Evolutionary conservation across 1,140 invertebrate species (phyloP).

Genomic region (Drosophila azteca): DNA sequence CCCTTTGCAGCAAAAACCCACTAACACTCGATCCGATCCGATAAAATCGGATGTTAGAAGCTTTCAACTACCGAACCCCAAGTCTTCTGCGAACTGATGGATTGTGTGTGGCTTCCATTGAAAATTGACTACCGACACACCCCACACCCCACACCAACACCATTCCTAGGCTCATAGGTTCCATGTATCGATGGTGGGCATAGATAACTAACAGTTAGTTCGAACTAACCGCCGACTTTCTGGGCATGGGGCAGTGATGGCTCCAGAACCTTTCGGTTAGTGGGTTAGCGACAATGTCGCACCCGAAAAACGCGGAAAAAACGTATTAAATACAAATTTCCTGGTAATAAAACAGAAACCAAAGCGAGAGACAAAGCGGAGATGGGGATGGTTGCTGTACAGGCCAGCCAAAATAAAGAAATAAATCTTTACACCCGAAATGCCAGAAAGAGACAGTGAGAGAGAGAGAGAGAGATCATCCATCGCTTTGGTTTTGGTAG

Average conservation of each 20-base stretch:
- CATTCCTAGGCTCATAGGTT: slow-evolving; percentile 1
- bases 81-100: slow-evolving; percentile 37
- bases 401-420: slow-evolving; percentile 73
- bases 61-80: no score
- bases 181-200: slow-evolving; percentile 22
- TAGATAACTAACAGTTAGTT: slow-evolving; percentile 21
- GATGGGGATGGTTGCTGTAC: background rate
- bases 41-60: no score
- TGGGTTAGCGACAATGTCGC: slow-evolving; percentile 55
- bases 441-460: slow-evolving; percentile 3
- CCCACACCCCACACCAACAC: slow-evolving; percentile 9
- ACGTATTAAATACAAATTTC: slow-evolving; percentile 81
- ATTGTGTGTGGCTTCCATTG: slow-evolving; percentile 52
- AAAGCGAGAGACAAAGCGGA: background rate
- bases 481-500: slow-evolving; percentile 6
- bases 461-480: slow-evolving; percentile 16
- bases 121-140: slow-evolving; percentile 39
- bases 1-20: no score
- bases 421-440: slow-evolving; percentile 72
- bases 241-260: no score
- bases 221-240: no score
- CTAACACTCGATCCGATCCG: no score
- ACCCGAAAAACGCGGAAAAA: slow-evolving; percentile 73
- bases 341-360: slow-evolving; percentile 73
- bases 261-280: slow-evolving; percentile 24